Evolutionary conservation across 2,113 vertebrate species (phyloP).

Genomic region (Forbesichthys agassizii): DNA sequence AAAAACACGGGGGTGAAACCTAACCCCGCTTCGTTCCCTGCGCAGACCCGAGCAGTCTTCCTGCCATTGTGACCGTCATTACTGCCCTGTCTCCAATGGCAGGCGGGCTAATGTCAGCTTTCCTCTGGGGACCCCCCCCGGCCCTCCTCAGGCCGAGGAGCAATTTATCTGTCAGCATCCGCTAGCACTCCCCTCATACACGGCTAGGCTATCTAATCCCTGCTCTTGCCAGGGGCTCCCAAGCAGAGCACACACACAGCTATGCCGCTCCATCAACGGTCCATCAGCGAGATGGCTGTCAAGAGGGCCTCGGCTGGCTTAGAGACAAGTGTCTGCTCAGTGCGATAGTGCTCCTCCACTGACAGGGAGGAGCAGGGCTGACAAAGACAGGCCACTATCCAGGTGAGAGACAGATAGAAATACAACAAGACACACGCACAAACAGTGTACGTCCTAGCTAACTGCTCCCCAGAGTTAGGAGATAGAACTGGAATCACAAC

Average conservation of each 20-base stretch:
- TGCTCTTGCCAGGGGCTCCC: conserved; percentile 57
- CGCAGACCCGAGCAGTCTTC: conserved; percentile 63
- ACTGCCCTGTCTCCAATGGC: conserved; percentile 68
- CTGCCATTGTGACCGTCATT: conserved; percentile 75
- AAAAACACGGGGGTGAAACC: conserved; percentile 72
- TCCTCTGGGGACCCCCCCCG: conserved; percentile 63
- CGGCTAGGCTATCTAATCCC: conserved; percentile 64
- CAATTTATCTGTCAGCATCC: conserved; percentile 80
- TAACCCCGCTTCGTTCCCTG: conserved; percentile 66
- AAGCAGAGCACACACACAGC: conserved; percentile 53
- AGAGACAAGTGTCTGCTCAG: conserved; percentile 59
- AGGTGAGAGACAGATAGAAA: conserved; percentile 40
- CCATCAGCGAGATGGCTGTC: conserved; percentile 53
- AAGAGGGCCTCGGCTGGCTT: conserved; percentile 53
- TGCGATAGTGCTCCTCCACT: conserved; percentile 42
- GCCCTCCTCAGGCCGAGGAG: conserved; percentile 67
- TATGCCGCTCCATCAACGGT: conserved; percentile 38
- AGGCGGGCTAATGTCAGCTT: conserved; percentile 59
- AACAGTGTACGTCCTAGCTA: conserved; percentile 22
- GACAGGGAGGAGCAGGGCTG: conserved; percentile 37
- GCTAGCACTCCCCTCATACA: conserved; percentile 47
- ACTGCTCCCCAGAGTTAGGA: conserved; percentile 16
- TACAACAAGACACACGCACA: conserved; percentile 45
- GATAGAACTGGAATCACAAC: conserved; percentile 15
- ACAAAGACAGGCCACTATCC: background rate